phyloP scores from a whole-genome alignment of 1,140 invertebrate genomes.

The Atta texana region DNA sequence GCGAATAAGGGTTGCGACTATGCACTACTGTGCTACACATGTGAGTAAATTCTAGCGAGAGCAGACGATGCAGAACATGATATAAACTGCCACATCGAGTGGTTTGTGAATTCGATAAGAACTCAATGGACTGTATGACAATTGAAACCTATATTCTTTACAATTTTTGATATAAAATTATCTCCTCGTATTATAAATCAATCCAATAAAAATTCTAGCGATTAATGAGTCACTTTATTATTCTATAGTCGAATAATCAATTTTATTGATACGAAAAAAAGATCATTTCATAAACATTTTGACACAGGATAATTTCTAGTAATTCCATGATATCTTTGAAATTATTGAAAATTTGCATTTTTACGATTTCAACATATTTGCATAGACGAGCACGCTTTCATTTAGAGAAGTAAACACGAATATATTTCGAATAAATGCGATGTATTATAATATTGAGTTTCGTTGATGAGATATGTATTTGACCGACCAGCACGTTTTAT shows the following conservation, averaged over 20 bases:
- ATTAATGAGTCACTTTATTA: neutral
- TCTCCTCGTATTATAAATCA: neutral
- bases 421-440: conserved; percentile 2
- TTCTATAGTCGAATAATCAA: conserved; percentile 2
- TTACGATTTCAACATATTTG: conserved; percentile 12
- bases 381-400: conserved; percentile 9
- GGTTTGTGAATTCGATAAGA: conserved; percentile 29
- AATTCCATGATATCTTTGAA: conserved; percentile 3
- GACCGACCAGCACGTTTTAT: neutral
- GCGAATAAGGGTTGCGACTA: neutral
- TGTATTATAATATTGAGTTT: neutral
- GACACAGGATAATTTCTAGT: neutral
- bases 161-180: neutral
- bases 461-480: conserved; percentile 25
- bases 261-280: neutral
- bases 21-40: neutral
- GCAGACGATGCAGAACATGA: neutral
- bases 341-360: conserved; percentile 17
- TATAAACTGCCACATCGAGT: neutral
- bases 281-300: neutral
- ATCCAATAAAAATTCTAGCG: neutral
- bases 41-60: conserved; percentile 23
- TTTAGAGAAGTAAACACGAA: neutral
- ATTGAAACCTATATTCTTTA: neutral
- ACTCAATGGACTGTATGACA: conserved; percentile 9